A percentile compares a stretch with the other conserved stretches of the same genome.
Evolutionary conservation across 2,113 vertebrate species (phyloP).

Genomic region (Microcebus lehilahytsara): DNA sequence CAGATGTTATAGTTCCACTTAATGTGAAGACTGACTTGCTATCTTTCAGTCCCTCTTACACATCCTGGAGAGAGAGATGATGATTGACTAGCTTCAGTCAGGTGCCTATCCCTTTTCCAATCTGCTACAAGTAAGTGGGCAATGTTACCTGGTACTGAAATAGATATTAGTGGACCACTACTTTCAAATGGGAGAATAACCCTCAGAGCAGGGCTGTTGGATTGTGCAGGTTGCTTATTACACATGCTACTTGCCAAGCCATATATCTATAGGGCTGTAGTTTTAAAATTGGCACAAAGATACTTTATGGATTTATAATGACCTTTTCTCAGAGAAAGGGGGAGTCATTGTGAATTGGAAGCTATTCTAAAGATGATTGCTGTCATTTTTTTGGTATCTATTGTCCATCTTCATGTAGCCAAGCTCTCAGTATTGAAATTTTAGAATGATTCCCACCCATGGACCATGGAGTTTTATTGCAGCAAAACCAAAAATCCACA

Average conservation of each 20-base stretch:
- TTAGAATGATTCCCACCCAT: not conserved
- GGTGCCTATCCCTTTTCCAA: not conserved
- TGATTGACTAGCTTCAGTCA: not conserved
- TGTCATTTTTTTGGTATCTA: not conserved
- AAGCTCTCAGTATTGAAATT: conserved; percentile 21
- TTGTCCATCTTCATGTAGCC: not conserved
- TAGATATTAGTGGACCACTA: not conserved
- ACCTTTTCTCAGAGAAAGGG: conserved; percentile 13
- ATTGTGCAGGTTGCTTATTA: not conserved
- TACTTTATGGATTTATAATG: not conserved
- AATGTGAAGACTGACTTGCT: not conserved
- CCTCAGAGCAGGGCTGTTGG: not conserved
- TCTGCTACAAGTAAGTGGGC: not conserved
- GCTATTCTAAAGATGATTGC: not conserved
- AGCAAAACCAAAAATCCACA: not conserved
- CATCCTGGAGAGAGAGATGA: not conserved
- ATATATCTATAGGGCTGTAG: not conserved
- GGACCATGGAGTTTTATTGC: not conserved
- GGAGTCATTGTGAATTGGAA: not conserved
- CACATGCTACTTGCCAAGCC: not conserved
- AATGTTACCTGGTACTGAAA: not conserved
- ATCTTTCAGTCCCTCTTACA: not conserved
- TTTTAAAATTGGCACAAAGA: not conserved
- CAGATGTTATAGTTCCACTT: not conserved
- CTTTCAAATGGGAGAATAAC: not conserved